A percentile compares a stretch with the other conserved stretches of the same genome.
Conservation (phyloP, 2,797 vertebrate genomes). For the Discoglossus pictus region DNA sequence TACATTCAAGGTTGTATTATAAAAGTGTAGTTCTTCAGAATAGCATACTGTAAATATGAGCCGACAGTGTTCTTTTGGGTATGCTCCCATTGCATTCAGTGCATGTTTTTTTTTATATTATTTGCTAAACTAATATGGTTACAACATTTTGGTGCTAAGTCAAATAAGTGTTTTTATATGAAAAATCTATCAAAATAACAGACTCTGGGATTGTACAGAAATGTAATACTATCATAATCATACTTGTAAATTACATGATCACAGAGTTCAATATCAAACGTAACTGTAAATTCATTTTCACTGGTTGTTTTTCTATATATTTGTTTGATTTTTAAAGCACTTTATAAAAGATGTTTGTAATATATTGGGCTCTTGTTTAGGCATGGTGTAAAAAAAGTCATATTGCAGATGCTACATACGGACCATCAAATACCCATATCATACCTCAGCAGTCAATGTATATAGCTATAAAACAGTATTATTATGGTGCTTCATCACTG, state of each 20-base stretch:
- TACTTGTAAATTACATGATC: conserved; percentile 22
- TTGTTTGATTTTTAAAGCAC: conserved; percentile 60
- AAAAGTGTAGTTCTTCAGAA: too few species aligned
- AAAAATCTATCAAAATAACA: neutral
- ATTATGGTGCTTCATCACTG: conserved; percentile 74
- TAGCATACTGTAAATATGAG: too few species aligned
- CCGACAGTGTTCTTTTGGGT: too few species aligned
- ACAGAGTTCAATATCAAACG: conserved; percentile 3
- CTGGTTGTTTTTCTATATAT: conserved; percentile 29
- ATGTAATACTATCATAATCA: conserved; percentile 18
- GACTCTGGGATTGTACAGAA: conserved; percentile 34
- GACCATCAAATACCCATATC: conserved; percentile 54
- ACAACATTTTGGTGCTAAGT: conserved; percentile 32
- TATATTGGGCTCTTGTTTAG: conserved; percentile 46
- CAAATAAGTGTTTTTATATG: conserved; percentile 34
- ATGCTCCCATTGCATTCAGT: too few species aligned
- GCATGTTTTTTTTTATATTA: neutral
- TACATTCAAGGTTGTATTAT: too few species aligned
- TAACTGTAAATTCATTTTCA: conserved; percentile 26
- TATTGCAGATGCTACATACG: conserved; percentile 11
- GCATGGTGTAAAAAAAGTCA: conserved; percentile 43
- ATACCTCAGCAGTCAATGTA: conserved; percentile 83
- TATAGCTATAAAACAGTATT: conserved; percentile 74
- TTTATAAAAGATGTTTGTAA: conserved; percentile 59
- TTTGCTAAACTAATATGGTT: conserved; percentile 35